phyloP scores from a whole-genome alignment of 2,888 invertebrate genomes.

The Cordilura impudica region DNA sequence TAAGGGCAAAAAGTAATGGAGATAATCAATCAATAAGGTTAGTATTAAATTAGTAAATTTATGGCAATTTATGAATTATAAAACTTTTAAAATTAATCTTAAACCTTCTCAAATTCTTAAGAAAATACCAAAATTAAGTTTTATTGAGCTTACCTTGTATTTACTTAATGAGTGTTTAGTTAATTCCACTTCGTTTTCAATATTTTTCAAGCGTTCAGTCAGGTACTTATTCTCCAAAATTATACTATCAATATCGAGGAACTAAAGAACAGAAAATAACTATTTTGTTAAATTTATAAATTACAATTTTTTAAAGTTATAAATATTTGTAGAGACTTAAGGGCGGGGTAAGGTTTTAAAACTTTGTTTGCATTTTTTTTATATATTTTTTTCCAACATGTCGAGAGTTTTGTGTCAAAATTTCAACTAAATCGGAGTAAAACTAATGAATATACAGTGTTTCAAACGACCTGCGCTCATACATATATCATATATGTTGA shows the following conservation, averaged over 20 bases:
- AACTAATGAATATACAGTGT: too few species aligned
- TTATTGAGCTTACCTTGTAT: conserved; percentile 82
- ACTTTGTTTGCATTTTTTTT: too few species aligned
- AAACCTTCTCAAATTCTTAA: too few species aligned
- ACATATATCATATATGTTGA: too few species aligned
- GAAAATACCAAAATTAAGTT: neutral
- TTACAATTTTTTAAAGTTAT: neutral
- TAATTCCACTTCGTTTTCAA: conserved; percentile 88
- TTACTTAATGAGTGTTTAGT: conserved; percentile 85
- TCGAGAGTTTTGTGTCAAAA: too few species aligned
- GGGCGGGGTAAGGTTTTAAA: too few species aligned
- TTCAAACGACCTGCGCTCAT: too few species aligned
- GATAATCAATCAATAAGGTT: conserved; percentile 23
- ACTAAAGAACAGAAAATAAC: conserved; percentile 65
- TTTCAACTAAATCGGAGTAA: too few species aligned
- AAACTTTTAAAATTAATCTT: too few species aligned
- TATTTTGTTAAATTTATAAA: neutral
- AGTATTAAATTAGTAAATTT: neutral
- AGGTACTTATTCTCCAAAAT: conserved; percentile 91
- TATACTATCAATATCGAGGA: conserved; percentile 88
- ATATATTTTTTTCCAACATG: too few species aligned
- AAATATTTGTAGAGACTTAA: too few species aligned
- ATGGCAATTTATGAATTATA: neutral
- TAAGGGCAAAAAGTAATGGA: conserved; percentile 16
- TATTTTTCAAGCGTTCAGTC: conserved; percentile 87